Evolutionary conservation across 1,140 invertebrate species (phyloP), one percentile per base, ranked within the genome.

Genomic region (Pteromalus puparum): DNA sequence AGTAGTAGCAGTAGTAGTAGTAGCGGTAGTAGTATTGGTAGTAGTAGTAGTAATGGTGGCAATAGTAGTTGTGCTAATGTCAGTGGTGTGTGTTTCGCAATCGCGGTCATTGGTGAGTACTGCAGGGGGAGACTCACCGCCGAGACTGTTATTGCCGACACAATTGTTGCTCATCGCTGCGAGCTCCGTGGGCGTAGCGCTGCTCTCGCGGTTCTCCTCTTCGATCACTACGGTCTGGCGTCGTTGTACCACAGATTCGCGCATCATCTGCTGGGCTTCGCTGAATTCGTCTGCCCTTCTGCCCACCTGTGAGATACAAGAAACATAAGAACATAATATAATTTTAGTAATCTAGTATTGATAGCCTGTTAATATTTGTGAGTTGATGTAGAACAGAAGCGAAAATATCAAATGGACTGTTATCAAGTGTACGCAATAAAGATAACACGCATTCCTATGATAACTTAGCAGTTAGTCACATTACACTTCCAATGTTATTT

Each of bases 211-310:
- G 18, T 68, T 79, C 46, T 89, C 87, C 0, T 92, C 90, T n/a
- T 93, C 91, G 0, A 84, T 85, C 7, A 94, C 91, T 26, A 94
- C 94, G 81, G 94, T 93, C 85, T 95, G 95, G 83, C 94, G 91
- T 53, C 94, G 90, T 38, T 93, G 90, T 9, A 91, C 88, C 42
- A 94, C 91, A 13, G 91, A 92, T 34, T 94, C 93, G 61, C 92
- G 90, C 87, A 94, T 92, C 78, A 91, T 86, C 79, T 91, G 88
- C 85, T 96, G 95, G 42, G 95, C 96, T 86, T 96, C 96, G n/a
- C 95, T 96, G 91, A 97, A 97, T 88, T 96, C 95, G 88, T 96
- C 96, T 18, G 95, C 94, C 85, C 96, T 91, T 87, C 95, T 95
- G n/a, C 96, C 96, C 84, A 97, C 96, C 93, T 94, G 61, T 26